Percentiles rank a stretch among this genome's conserved stretches.
phyloP scores from a whole-genome alignment of 2,113 vertebrate genomes.

The Syngnathus floridae region DNA sequence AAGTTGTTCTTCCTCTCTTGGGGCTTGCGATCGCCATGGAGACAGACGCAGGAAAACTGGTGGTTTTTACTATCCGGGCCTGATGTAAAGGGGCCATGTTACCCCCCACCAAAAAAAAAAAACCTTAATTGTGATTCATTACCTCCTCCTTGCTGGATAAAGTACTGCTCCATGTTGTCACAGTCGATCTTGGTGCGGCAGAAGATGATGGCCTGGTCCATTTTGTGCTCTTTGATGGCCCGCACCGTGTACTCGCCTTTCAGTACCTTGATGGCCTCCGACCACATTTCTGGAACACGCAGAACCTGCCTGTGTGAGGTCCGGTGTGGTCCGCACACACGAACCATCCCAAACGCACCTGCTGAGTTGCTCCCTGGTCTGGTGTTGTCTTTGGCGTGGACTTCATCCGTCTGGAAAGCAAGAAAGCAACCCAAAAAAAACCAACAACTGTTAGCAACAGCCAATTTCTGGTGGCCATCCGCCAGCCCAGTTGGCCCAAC shows the following conservation, averaged over 20 bases:
- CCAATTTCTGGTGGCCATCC: too few relatives aligned
- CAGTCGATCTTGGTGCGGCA: constrained; percentile 98
- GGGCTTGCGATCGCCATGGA: constrained; percentile 95
- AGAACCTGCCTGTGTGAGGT: not conserved
- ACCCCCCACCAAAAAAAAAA: not conserved
- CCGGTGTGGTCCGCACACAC: too few relatives aligned
- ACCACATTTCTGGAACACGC: constrained; percentile 86
- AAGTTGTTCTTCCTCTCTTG: constrained; percentile 92
- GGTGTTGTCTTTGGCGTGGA: constrained; percentile 92
- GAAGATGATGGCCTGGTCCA: constrained; percentile 98
- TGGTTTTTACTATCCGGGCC: constrained; percentile 92
- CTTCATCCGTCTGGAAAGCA: constrained; percentile 84
- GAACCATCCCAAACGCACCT: constrained; percentile 75
- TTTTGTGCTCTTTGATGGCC: constrained; percentile 96
- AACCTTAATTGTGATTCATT: constrained; percentile 3
- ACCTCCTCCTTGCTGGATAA: constrained; percentile 97
- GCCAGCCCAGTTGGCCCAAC: not conserved
- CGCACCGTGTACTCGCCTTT: constrained; percentile 89
- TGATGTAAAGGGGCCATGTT: constrained; percentile 36
- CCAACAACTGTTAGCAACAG: too few relatives aligned
- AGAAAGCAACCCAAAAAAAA: not conserved
- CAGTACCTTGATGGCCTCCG: constrained; percentile 92
- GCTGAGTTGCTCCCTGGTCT: constrained; percentile 81
- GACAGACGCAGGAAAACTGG: constrained; percentile 94
- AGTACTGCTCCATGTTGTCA: constrained; percentile 95